These are phyloP conservation scores for Dryobotodes eremita DNA, from an alignment of 2,888 invertebrate genomes.

Conservation along the genomic window DNA sequence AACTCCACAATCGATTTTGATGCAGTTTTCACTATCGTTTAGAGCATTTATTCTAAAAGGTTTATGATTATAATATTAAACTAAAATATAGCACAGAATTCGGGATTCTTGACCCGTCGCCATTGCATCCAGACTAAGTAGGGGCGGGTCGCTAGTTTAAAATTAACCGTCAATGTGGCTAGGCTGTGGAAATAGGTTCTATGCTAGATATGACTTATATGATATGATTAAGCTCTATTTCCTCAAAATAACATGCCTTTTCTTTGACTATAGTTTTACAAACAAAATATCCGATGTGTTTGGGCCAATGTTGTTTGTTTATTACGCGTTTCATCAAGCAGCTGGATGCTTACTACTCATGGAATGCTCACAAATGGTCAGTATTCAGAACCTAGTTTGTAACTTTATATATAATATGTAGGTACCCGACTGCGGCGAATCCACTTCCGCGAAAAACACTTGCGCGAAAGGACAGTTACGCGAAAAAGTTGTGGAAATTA, in stretches of 20 bases:
- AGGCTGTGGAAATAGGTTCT: neutral
- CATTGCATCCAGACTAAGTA: too few relatives aligned
- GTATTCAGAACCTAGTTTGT: conserved; percentile 2
- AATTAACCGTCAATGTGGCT: neutral
- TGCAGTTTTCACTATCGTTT: too few relatives aligned
- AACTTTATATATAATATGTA: neutral
- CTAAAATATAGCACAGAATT: too few relatives aligned
- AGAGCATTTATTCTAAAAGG: too few relatives aligned
- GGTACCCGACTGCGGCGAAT: too few relatives aligned
- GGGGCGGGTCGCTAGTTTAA: neutral
- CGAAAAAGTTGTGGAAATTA: too few relatives aligned
- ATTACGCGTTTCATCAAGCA: conserved; percentile 61
- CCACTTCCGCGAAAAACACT: too few relatives aligned
- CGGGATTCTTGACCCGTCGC: too few relatives aligned
- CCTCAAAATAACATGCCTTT: neutral
- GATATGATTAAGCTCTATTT: neutral
- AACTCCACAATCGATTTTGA: neutral
- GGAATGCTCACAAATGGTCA: conserved; percentile 68
- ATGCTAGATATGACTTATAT: too few relatives aligned
- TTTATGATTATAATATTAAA: too few relatives aligned
- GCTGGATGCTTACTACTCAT: conserved; percentile 64
- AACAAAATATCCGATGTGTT: conserved; percentile 58
- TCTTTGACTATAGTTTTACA: conserved; percentile 50
- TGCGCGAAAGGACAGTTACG: too few relatives aligned
- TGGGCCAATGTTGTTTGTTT: conserved; percentile 59